These are phyloP conservation scores for Siphamia tubifer DNA, from an alignment of 2,113 vertebrate genomes.

Conservation along the genomic window DNA sequence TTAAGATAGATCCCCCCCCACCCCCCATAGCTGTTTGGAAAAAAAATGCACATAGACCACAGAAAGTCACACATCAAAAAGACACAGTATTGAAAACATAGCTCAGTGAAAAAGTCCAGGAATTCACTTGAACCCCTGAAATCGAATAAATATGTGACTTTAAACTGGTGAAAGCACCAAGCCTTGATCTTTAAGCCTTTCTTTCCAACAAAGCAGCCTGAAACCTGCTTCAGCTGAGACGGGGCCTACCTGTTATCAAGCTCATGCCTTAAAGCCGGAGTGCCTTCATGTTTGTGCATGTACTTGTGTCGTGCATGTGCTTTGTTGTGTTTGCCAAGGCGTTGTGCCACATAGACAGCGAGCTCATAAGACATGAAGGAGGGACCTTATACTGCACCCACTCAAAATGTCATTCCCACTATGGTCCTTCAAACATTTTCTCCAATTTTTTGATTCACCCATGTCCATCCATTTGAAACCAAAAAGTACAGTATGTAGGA, in stretches of 20 bases:
- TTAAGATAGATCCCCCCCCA: not conserved
- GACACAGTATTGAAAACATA: conserved; percentile 33
- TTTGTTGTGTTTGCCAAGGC: conserved; percentile 22
- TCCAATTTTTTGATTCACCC: not conserved
- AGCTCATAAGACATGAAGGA: not conserved
- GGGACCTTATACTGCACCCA: not conserved
- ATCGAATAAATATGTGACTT: conserved; percentile 59
- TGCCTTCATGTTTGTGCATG: conserved; percentile 11
- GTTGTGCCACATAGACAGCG: not conserved
- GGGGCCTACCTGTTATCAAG: conserved; percentile 1
- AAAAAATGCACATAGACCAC: not conserved
- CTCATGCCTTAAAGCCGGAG: not conserved
- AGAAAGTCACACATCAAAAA: conserved; percentile 33
- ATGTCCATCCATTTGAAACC: not conserved
- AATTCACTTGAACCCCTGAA: conserved; percentile 49
- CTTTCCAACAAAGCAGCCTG: conserved; percentile 31
- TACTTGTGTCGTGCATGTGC: not conserved
- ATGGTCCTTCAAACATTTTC: not conserved
- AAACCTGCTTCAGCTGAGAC: not conserved
- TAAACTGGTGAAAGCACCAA: conserved; percentile 17
- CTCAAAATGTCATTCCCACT: not conserved
- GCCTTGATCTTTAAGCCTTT: conserved; percentile 61
- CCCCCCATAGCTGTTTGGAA: conserved; percentile 2
- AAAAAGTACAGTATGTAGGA: too few species aligned
- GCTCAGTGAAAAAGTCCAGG: conserved; percentile 28